Base-by-base conservation (phyloP, 2,113 vertebrate species). In the Trematomus loennbergii region DNA sequence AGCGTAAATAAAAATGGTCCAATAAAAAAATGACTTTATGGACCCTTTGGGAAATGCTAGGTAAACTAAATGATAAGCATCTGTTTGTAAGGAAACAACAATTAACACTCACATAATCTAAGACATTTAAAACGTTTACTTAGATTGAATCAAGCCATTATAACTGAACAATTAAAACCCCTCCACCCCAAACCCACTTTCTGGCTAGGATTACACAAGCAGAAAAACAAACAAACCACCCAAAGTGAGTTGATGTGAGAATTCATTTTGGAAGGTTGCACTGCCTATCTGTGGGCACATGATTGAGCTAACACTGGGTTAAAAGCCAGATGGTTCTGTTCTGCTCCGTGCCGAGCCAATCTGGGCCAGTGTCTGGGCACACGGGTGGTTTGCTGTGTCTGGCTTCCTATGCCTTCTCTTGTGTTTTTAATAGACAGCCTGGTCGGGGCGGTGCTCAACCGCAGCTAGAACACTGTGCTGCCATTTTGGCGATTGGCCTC, bases 371-470 rank as follows among this genome's bases (percentile, higher is more conserved):
- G 22, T 91, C 82, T 86, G 91, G 89, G 91, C 63, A 58, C 57
- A 45, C 61, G 84, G 92, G 92, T 81, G 89, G 91, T 95, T 94
- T 90, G 92, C 92, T 92, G 88, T 70, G 88, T 85, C 90, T 90
- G 94, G 94, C 93, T 94, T 91, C 86, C 73, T 88, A 62, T 92
- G 90, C 66, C 68, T 93, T 80, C 82, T 78, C 90, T 92, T 76
- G 89, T 92, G 88, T 93, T 95, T 96, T 96, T 94, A 93, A 95
- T 93, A 94, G 88, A 83, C 91, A 79, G 91, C 87, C 87, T 94
- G 87, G 93, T 85, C 59, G 90, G 95, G 93, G 95, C 72, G 86
- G 94, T 92, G 93, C 92, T 94, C 92, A 54, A 95, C 94, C 94
- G 79, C 94, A 95, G 90, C 89, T 88, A 78, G 89, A 94, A 91